A percentile compares a stretch with the other conserved stretches of the same genome.
Conservation (phyloP, 2,113 vertebrate genomes). For the Peromyscus leucopus region DNA sequence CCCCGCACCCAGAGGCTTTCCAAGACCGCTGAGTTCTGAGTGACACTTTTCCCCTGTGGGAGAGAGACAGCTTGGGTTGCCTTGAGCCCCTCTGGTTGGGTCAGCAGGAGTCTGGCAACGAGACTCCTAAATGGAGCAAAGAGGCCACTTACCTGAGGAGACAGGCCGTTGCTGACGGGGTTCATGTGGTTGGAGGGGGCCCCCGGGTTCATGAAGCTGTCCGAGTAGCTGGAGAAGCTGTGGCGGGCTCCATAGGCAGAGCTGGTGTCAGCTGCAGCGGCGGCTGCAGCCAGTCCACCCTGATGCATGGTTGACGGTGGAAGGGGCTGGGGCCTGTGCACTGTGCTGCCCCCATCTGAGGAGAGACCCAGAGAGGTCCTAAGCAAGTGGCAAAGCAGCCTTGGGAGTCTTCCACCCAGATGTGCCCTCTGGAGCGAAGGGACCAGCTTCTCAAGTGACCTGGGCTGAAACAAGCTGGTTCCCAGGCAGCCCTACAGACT, state of each 20-base stretch:
- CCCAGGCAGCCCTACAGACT: not conserved
- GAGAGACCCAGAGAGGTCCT: conserved; percentile 59
- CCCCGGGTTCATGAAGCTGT: conserved; percentile 97
- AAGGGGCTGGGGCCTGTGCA: conserved; percentile 98
- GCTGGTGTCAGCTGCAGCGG: conserved; percentile 88
- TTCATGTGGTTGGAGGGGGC: conserved; percentile 99
- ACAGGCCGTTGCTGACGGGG: conserved; percentile 97
- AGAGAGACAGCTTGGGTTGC: not conserved
- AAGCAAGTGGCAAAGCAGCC: not conserved
- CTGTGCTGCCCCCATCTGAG: conserved; percentile 94
- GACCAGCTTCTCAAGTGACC: not conserved
- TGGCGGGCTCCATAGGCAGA: conserved; percentile 97
- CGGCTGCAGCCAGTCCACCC: conserved; percentile 90
- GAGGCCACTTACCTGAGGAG: conserved; percentile 93
- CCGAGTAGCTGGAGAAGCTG: conserved; percentile 98
- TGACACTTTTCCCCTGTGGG: not conserved
- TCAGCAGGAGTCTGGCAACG: fast-evolving
- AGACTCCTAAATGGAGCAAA: fast-evolving
- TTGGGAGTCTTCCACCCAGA: not conserved
- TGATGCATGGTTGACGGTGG: conserved; percentile 99
- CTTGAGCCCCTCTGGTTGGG: not conserved
- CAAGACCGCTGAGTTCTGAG: not conserved
- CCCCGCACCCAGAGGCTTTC: not conserved
- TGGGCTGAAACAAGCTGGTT: not conserved
- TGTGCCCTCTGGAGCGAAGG: not conserved